A percentile compares a stretch with the other conserved stretches of the same genome.
Conservation (phyloP, 1,140 invertebrate genomes). For the Homarus americanus region DNA sequence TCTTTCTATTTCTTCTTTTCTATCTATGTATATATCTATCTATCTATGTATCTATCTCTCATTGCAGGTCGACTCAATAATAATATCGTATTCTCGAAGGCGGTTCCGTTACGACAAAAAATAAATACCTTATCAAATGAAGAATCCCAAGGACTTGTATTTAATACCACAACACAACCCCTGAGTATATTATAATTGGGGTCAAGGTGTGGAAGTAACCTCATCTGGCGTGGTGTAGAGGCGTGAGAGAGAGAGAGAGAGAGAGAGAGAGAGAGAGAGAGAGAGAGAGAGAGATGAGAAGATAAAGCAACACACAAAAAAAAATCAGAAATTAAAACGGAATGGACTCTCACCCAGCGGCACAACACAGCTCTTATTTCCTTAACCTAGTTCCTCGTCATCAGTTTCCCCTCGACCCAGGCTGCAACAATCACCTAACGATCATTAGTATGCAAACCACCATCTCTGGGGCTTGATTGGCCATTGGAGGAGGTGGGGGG, state of each 20-base stretch:
- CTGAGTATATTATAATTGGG: too few relatives aligned
- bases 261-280: constrained; percentile 16
- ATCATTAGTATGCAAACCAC: background rate
- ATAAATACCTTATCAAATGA: too few relatives aligned
- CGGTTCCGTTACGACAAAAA: too few relatives aligned
- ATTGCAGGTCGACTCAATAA: too few relatives aligned
- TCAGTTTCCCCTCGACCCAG: background rate
- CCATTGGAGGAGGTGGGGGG: background rate
- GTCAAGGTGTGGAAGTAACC: background rate
- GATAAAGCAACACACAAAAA: background rate
- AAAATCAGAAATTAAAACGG: background rate
- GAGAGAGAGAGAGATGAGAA: background rate
- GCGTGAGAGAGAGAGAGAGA: background rate
- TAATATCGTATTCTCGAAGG: too few relatives aligned
- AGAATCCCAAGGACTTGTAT: too few relatives aligned
- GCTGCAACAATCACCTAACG: background rate
- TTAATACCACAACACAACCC: too few relatives aligned
- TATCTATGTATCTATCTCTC: too few relatives aligned
- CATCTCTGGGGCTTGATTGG: background rate
- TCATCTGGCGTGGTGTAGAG: background rate
- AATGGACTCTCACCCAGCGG: too few relatives aligned
- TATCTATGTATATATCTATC: too few relatives aligned
- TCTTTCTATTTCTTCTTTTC: too few relatives aligned
- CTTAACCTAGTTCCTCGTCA: background rate
- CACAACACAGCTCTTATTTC: background rate